Base-by-base conservation (phyloP, 2,797 vertebrate species). In the Peromyscus melanophrys region DNA sequence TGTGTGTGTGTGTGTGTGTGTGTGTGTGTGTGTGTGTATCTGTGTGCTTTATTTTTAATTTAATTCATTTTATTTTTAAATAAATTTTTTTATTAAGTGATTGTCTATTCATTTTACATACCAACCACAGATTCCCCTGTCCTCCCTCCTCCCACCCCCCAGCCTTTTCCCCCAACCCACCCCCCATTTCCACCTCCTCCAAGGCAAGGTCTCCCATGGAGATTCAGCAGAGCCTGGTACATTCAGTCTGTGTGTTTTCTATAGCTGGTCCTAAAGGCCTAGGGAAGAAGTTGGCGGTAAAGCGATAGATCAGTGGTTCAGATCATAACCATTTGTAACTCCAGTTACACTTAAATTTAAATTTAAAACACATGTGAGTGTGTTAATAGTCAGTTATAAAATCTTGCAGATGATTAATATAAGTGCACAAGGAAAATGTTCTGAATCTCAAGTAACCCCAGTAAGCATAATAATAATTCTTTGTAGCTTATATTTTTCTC, bases 351-450 rank as follows among this genome's bases (percentile, higher is more conserved):
- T 59, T 40, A 57, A 81, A 25, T 80, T 57, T 80, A 27, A 40
- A 61, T 59, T 81, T 81, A 81, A 81, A 61, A 31, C 43, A 63
- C 11, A 59, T 61, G 55, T 76, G 19, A 12, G 1, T 29, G 10
- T 37, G 65, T 57, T 14, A 71, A n/a, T 67, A 12, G 14, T 84
- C 11, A 40, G 43, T 13, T 75, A 59, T 29, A 88, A 90, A 55
- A 95, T 91, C 49, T 96, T 87, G 13, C 27, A 90, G 14, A 69
- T 97, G 21, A 80, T 37, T 49, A 49, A 27, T 69, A 52, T 52
- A 86, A n/a, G n/a, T 23, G 25, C 49, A 69, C 34, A 52, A n/a
- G 31, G 49, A 52, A 52, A 63, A 46, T 46, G 17, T 84, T 84
- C 16, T 84, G 17, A 84, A 43, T 65, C 29, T 95, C 75, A 90